A percentile compares a stretch with the other conserved stretches of the same genome.
Conservation (phyloP, 2,113 vertebrate genomes). For the Eleginops maclovinus region DNA sequence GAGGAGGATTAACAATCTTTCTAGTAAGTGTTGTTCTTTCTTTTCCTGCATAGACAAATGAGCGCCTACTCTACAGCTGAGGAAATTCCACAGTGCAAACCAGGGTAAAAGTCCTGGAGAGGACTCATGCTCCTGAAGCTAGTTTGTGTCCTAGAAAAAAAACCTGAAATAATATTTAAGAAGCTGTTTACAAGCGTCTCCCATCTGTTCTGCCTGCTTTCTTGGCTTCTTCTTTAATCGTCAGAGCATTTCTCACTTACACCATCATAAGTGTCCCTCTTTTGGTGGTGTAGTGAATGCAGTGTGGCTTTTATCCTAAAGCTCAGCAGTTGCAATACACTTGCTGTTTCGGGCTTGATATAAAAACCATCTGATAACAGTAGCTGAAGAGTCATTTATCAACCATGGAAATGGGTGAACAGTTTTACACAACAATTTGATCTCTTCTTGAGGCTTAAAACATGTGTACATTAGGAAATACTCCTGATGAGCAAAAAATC, state of each 20-base stretch:
- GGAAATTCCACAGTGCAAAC: constrained; percentile 21
- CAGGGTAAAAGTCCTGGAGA: constrained; percentile 9
- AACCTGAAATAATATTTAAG: neutral
- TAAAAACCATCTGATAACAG: neutral
- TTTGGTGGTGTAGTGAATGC: neutral
- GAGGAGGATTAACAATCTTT: neutral
- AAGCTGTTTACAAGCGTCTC: neutral
- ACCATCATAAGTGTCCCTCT: neutral
- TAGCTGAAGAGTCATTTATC: neutral
- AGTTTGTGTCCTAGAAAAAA: neutral
- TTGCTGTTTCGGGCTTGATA: constrained; percentile 1
- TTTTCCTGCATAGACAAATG: constrained; percentile 8
- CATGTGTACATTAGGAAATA: neutral
- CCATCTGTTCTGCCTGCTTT: neutral
- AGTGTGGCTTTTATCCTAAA: neutral
- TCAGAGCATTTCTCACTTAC: neutral
- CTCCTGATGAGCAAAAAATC: neutral
- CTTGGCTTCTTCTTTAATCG: neutral
- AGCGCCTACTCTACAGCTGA: constrained; percentile 10
- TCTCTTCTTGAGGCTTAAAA: neutral
- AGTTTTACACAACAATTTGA: neutral
- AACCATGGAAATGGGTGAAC: neutral
- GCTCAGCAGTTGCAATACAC: constrained; percentile 12
- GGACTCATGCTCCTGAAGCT: constrained; percentile 4
- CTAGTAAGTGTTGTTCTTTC: neutral